Percentiles rank a stretch among this genome's conserved stretches.
Conservation (phyloP, 2,797 vertebrate species). For the Ctenopoma kingsleyae region DNA sequence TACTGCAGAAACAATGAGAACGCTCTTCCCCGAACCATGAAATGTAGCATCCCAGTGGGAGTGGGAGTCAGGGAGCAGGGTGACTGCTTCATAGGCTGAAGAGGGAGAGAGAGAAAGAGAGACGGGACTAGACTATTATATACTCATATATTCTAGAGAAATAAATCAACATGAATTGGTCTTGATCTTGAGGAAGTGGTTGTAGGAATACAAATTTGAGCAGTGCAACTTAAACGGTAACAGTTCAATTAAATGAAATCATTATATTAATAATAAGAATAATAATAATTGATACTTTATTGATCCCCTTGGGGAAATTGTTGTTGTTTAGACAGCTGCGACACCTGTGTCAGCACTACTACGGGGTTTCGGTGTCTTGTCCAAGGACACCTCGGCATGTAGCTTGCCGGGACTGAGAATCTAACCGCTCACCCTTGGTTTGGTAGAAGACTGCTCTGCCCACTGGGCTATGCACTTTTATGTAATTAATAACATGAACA, state of each 20-base stretch:
- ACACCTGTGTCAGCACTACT: too few species aligned
- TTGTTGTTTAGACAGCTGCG: too few species aligned
- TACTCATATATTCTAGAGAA: conserved; percentile 26
- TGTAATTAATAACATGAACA: neutral
- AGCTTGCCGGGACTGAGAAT: too few species aligned
- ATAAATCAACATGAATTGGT: conserved; percentile 36
- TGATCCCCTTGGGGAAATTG: too few species aligned
- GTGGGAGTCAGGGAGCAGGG: conserved; percentile 32
- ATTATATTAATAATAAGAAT: neutral
- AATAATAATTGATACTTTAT: too few species aligned
- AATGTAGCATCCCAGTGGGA: conserved; percentile 65
- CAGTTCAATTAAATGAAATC: neutral
- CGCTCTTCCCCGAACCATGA: conserved; percentile 62
- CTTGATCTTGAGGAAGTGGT: neutral
- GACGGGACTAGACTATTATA: conserved; percentile 31
- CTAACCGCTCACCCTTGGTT: too few species aligned
- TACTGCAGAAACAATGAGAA: conserved; percentile 79
- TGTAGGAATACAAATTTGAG: too few species aligned
- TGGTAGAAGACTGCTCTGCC: too few species aligned
- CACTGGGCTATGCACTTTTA: neutral
- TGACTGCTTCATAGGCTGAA: conserved; percentile 37
- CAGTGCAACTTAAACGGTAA: too few species aligned
- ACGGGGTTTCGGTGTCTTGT: too few species aligned
- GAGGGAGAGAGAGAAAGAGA: conserved; percentile 29
- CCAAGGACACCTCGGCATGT: too few species aligned